Evolutionary conservation across 2,113 vertebrate species (phyloP), one percentile per base, ranked within the genome.

Genomic region (Beaufortia kweichowensis): DNA sequence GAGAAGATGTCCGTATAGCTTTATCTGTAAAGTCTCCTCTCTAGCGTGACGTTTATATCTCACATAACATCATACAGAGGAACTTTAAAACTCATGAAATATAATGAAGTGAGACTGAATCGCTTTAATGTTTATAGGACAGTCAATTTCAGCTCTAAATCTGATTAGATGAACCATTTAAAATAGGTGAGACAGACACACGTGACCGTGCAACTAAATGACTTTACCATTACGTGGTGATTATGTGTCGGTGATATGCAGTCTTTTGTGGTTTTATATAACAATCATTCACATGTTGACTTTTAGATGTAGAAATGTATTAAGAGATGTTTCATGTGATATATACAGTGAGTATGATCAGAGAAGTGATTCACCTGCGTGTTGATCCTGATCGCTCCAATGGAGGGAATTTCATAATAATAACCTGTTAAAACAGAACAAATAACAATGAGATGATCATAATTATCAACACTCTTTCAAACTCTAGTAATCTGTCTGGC

Each of bases 371-470:
- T 23, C 82, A 98, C 97, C 96, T 99, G 97, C 0, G 97, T 99
- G 93, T 98, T 99, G 91, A 99, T 98, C 83, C 96, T 91, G 88
- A 98, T 99, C 78, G 96, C 97, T 2, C 97, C 96, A 0, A 99
- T 98, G 33, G 97, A 99, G 74, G 97, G 97, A 75, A 99, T 99
- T 88, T 98, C 97, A n/a, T 96, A 99, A 92, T 98, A 99, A 90
- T 98, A 98, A 90, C 97, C 97, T 98, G 88, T 14, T 81, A 76
- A 88, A 81, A 78, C 79, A 60, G 84, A 59, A 78, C 1, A 86
- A 84, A 77, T n/a, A 75, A 59, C 2, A 43, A n/a, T 17, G n/a
- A 0, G 17, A 1, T 9, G 33, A 35, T 53, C 8, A 14, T 56
- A n/a, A 70, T 15, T 23, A 7, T 48, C 21, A 19, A 48, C 50